Percentiles rank a stretch among this genome's conserved stretches.
Evolutionary conservation across 2,888 invertebrate species (phyloP).

Genomic region (Pristionchus fissidentatus): DNA sequence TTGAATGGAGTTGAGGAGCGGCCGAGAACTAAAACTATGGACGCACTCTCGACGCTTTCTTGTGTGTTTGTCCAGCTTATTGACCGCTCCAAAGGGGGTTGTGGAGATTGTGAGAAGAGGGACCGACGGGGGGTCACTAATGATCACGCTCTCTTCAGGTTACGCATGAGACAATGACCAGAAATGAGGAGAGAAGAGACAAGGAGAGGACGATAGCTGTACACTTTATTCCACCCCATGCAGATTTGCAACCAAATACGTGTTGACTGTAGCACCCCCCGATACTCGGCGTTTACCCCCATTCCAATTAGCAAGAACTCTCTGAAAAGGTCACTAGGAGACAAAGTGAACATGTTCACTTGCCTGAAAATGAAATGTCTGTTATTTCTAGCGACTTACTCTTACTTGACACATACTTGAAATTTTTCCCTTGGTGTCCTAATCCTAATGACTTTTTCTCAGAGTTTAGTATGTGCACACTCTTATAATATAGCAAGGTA

Average conservation of each 20-base stretch:
- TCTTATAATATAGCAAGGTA: no score
- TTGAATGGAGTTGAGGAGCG: constrained; percentile 1
- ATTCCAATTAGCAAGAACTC: no score
- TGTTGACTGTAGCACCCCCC: no score
- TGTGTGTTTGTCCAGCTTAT: constrained; percentile 28
- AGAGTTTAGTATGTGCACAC: neutral
- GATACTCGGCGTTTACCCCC: constrained; percentile 17
- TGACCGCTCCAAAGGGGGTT: constrained; percentile 11
- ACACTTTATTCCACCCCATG: no score
- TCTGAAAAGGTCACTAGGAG: no score
- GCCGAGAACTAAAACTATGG: constrained; percentile 5
- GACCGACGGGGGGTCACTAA: neutral
- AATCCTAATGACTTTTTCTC: neutral
- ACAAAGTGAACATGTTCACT: no score
- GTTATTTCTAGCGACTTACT: neutral
- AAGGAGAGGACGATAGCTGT: neutral
- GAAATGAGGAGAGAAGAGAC: constrained; percentile 11
- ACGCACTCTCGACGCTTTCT: constrained; percentile 19
- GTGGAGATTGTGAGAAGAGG: no score
- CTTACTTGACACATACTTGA: neutral
- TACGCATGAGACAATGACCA: constrained; percentile 18
- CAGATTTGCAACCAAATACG: no score
- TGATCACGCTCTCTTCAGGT: neutral
- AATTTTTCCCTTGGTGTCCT: neutral
- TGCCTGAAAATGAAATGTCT: no score